Percentiles rank a stretch among this genome's conserved stretches.
Conservation (phyloP, 2,113 vertebrate genomes). For the Osmerus mordax region DNA sequence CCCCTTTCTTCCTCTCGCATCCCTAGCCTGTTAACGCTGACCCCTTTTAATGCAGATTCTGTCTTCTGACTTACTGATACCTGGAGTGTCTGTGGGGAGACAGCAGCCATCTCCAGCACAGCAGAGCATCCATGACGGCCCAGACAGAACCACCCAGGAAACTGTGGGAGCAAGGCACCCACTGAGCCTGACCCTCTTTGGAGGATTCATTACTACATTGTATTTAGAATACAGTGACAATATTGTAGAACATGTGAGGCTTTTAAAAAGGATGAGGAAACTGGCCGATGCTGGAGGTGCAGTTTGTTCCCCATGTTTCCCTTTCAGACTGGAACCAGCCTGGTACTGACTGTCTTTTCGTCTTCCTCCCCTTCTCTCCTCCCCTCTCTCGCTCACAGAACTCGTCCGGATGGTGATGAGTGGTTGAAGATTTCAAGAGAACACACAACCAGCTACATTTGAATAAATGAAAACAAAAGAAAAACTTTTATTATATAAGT, state of each 20-base stretch:
- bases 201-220: background rate
- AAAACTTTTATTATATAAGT: conserved; percentile 26
- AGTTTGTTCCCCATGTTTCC: background rate
- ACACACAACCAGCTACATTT: conserved; percentile 32
- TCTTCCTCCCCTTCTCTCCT: background rate
- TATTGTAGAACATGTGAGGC: background rate
- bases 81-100: background rate
- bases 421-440: conserved; percentile 69
- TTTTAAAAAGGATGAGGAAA: background rate
- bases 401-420: conserved; percentile 91
- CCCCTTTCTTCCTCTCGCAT: background rate
- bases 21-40: background rate
- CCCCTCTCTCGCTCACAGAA: conserved; percentile 66
- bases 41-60: conserved; percentile 6
- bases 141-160: background rate
- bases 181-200: background rate
- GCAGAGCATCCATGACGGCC: background rate
- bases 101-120: conserved; percentile 5
- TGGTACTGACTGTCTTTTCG: conserved; percentile 3
- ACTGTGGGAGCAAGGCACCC: background rate
- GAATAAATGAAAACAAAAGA: conserved; percentile 1
- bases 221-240: background rate
- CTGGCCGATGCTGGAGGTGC: conserved; percentile 7
- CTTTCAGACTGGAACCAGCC: background rate
- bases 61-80: background rate